Conservation (phyloP, 2,797 vertebrate species). For the Salarias fasciatus region DNA sequence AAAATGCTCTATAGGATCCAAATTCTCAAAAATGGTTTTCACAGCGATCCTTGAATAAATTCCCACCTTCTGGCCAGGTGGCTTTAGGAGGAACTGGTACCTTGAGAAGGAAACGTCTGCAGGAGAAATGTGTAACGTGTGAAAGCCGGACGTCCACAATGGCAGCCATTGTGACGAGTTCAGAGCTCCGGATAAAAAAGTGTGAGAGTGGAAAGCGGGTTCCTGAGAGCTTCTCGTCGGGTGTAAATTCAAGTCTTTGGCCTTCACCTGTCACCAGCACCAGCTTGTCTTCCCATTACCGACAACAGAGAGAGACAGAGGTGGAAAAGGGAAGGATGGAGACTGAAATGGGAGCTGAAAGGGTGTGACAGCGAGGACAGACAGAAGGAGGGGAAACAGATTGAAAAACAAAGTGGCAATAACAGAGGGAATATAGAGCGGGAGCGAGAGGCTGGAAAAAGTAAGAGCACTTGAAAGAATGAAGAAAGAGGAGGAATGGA, state of each 20-base stretch:
- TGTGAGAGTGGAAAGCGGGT: conserved; percentile 13
- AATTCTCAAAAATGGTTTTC: too few species aligned
- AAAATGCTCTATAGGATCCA: too few species aligned
- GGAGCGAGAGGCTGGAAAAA: not conserved
- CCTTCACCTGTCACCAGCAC: conserved; percentile 45
- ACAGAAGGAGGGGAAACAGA: not conserved
- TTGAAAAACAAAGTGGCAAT: not conserved
- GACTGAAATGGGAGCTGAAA: not conserved
- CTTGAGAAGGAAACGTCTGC: conserved; percentile 37
- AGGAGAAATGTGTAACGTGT: conserved; percentile 6
- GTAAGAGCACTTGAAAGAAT: conserved; percentile 28
- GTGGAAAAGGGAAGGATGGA: conserved; percentile 10
- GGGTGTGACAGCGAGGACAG: too few species aligned
- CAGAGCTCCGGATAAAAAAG: conserved; percentile 18
- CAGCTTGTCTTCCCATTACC: conserved; percentile 43
- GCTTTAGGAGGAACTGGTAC: conserved; percentile 28
- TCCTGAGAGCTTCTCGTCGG: conserved; percentile 10
- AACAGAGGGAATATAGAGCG: conserved; percentile 7
- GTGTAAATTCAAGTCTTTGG: conserved; percentile 28
- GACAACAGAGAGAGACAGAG: conserved; percentile 15
- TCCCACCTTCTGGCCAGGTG: conserved; percentile 14
- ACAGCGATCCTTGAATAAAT: not conserved
- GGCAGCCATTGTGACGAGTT: conserved; percentile 15
- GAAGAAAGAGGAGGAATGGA: conserved; percentile 6
- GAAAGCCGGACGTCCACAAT: conserved; percentile 15